phyloP scores from a whole-genome alignment of 2,888 invertebrate genomes.

The Drosophila multiciliata region DNA sequence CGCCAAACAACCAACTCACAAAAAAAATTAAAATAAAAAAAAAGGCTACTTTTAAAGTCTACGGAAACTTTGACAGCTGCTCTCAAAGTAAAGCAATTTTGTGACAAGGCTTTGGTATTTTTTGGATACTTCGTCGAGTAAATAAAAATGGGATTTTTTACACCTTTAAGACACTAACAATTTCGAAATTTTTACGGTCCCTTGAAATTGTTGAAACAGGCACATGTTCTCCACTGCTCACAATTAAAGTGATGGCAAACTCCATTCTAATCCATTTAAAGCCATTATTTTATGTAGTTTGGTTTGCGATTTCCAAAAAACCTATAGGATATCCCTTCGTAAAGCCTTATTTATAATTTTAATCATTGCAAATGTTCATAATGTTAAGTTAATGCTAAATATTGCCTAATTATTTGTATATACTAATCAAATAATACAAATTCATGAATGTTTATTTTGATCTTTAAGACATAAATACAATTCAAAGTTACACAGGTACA shows the following conservation, averaged over 20 bases:
- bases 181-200: conserved; percentile 44
- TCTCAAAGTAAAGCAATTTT: conserved; percentile 48
- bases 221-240: conserved; percentile 2
- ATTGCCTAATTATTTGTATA: not conserved
- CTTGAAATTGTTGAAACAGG: conserved; percentile 24
- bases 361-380: not conserved
- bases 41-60: conserved; percentile 39
- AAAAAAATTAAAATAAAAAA: not conserved
- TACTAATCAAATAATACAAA: not conserved
- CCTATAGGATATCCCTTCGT: not conserved
- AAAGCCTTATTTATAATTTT: not conserved
- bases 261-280: not conserved
- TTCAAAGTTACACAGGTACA: not conserved
- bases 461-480: not conserved
- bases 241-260: not conserved
- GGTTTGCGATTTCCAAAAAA: not conserved
- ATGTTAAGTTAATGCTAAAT: not conserved
- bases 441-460: conserved; percentile 8
- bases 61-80: conserved; percentile 51
- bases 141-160: conserved; percentile 54
- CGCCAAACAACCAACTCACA: not conserved
- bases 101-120: conserved; percentile 37
- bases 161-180: conserved; percentile 31
- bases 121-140: conserved; percentile 4
- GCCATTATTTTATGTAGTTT: not conserved